Conservation (phyloP, 2,888 invertebrate species). For the Prosopocoilus inquinatus region DNA sequence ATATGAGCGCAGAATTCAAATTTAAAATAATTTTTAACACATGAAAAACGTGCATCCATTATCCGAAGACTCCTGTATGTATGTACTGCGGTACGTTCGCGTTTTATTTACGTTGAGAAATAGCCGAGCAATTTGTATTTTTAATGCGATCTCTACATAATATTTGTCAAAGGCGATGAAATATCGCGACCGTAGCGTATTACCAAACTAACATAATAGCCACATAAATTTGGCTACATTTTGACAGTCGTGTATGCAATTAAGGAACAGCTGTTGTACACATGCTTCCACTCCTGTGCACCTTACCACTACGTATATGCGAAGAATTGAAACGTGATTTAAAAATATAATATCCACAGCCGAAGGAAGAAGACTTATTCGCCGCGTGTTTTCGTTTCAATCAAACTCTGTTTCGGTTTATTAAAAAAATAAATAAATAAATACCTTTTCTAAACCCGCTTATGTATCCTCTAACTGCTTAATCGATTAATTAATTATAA, state of each 20-base stretch:
- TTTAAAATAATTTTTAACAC: no score
- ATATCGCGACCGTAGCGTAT: slow-evolving; percentile 2
- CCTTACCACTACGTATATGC: slow-evolving; percentile 17
- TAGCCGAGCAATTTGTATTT: slow-evolving; percentile 1
- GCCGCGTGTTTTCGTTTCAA: no score
- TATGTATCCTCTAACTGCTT: no score
- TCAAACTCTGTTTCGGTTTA: no score
- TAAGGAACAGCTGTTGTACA: slow-evolving; percentile 24
- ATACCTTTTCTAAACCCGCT: no score
- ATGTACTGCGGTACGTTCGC: no score
- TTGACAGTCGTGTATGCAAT: slow-evolving; percentile 25
- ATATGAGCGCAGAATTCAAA: no score
- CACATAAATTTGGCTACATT: slow-evolving; percentile 25
- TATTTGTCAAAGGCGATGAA: not conserved
- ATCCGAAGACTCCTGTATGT: no score
- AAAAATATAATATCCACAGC: slow-evolving; percentile 13
- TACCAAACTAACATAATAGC: slow-evolving; percentile 11
- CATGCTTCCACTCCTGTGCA: slow-evolving; percentile 16
- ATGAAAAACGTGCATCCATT: no score
- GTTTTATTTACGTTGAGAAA: not conserved
- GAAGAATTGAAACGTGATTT: slow-evolving; percentile 11
- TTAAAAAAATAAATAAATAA: no score
- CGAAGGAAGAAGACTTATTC: no score
- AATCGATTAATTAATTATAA: no score
- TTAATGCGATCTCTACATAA: not conserved